These are phyloP conservation scores for Chesias legatella DNA, from an alignment of 2,888 invertebrate genomes.

Conservation along the genomic window DNA sequence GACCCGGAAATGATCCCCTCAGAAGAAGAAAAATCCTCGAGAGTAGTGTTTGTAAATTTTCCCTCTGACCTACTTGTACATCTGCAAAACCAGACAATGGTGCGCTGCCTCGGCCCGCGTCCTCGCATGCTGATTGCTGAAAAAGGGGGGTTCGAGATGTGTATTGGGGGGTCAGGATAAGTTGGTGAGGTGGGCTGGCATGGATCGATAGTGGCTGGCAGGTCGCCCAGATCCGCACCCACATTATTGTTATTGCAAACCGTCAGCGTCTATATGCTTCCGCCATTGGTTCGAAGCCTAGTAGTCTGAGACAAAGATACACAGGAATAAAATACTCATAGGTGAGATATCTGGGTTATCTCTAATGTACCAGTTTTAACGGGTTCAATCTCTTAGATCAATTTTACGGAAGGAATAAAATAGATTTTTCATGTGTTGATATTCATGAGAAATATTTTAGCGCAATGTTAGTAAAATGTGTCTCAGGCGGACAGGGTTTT, in stretches of 20 bases:
- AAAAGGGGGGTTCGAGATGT: constrained; percentile 49
- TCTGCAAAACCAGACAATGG: constrained; percentile 53
- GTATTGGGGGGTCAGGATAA: constrained; percentile 58
- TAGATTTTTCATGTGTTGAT: too few relatives aligned
- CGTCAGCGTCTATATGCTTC: constrained; percentile 70
- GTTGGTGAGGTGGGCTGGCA: constrained; percentile 55
- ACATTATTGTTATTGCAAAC: constrained; percentile 78
- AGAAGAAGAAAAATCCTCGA: constrained; percentile 64
- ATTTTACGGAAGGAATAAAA: too few relatives aligned
- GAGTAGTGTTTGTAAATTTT: constrained; percentile 79
- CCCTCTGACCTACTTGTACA: constrained; percentile 78
- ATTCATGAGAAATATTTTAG: too few relatives aligned
- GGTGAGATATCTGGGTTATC: constrained; percentile 33
- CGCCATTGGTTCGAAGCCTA: constrained; percentile 69
- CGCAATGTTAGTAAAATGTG: too few relatives aligned
- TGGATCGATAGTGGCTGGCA: constrained; percentile 78
- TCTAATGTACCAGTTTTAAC: constrained; percentile 31
- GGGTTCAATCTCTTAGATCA: neutral
- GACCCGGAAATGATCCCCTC: constrained; percentile 66
- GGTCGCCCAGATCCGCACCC: constrained; percentile 75
- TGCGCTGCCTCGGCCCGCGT: constrained; percentile 51
- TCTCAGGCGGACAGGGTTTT: too few relatives aligned
- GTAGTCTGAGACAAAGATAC: constrained; percentile 62
- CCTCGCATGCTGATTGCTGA: constrained; percentile 37
- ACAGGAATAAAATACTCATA: constrained; percentile 32